Percentiles rank a stretch among this genome's conserved stretches.
phyloP scores from a whole-genome alignment of 2,113 vertebrate genomes.

The Nyctibius bracteatus region DNA sequence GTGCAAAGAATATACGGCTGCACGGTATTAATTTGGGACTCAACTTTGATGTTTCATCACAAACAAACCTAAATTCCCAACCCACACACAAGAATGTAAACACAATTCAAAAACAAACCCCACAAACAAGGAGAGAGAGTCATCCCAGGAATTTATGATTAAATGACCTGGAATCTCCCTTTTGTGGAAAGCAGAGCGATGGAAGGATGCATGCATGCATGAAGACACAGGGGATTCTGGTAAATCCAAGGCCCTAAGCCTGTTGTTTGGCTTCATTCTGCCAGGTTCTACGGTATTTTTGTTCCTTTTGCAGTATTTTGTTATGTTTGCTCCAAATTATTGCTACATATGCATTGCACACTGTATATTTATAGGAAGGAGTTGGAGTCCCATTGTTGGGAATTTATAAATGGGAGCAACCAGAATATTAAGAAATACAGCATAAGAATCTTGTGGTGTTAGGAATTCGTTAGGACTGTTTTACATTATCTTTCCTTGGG shows the following conservation, averaged over 20 bases:
- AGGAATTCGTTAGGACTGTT: neutral
- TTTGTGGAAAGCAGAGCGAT: neutral
- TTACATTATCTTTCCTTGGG: neutral
- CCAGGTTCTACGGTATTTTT: neutral
- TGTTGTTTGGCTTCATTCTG: neutral
- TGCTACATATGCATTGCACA: neutral
- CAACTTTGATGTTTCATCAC: constrained; percentile 57
- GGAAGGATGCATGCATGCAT: neutral
- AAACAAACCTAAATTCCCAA: constrained; percentile 60
- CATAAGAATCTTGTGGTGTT: neutral
- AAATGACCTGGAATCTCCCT: constrained; percentile 59
- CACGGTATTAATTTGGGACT: neutral
- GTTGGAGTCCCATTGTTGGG: neutral
- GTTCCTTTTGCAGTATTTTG: neutral
- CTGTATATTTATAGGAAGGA: neutral
- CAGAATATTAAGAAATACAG: neutral
- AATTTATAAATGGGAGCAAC: neutral
- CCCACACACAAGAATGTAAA: constrained; percentile 62
- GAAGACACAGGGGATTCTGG: neutral
- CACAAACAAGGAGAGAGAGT: constrained; percentile 44
- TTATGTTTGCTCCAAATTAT: neutral
- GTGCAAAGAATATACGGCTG: neutral
- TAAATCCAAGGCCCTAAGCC: neutral
- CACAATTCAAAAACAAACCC: constrained; percentile 31
- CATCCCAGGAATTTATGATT: constrained; percentile 60